Percentiles rank a stretch among this genome's conserved stretches.
Evolutionary conservation across 2,888 invertebrate species (phyloP).

Genomic region (Mesorhabditis spiculigera): DNA sequence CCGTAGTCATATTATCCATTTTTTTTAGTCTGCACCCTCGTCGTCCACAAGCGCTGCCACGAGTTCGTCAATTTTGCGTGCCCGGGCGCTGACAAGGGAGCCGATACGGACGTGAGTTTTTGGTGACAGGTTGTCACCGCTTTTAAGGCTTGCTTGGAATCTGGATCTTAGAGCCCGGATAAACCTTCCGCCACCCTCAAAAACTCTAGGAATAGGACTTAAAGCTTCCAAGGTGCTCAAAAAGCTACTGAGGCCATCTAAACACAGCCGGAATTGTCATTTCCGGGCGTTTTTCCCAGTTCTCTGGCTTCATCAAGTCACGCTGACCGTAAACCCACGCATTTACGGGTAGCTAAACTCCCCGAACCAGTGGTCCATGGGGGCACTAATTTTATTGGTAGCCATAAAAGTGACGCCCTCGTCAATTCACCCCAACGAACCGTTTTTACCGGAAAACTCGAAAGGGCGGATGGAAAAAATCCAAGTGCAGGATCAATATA

Average conservation of each 20-base stretch:
- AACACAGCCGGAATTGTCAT: not conserved
- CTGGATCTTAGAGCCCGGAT: too few relatives aligned
- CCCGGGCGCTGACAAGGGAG: slow-evolving; percentile 97
- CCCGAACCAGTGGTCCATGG: too few relatives aligned
- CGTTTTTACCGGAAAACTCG: not conserved
- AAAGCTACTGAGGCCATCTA: too few relatives aligned
- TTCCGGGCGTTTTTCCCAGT: not conserved
- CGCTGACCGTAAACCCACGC: too few relatives aligned
- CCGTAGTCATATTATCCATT: too few relatives aligned
- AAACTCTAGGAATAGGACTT: too few relatives aligned
- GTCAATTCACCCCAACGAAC: not conserved
- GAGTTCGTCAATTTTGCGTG: slow-evolving; percentile 99
- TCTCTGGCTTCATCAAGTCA: too few relatives aligned
- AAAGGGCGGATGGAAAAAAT: not conserved
- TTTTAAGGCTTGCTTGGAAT: too few relatives aligned
- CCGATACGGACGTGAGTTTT: slow-evolving; percentile 83
- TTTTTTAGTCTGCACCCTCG: slow-evolving; percentile 93
- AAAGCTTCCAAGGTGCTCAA: too few relatives aligned
- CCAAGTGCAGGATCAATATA: slow-evolving; percentile 36
- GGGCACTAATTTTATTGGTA: not conserved
- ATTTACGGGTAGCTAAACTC: too few relatives aligned
- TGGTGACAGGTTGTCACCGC: not conserved
- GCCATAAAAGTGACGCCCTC: not conserved
- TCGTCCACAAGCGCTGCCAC: slow-evolving; percentile 98
- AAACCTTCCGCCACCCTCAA: too few relatives aligned